phyloP scores from a whole-genome alignment of 1,140 invertebrate species.

The Drosophila erecta region DNA sequence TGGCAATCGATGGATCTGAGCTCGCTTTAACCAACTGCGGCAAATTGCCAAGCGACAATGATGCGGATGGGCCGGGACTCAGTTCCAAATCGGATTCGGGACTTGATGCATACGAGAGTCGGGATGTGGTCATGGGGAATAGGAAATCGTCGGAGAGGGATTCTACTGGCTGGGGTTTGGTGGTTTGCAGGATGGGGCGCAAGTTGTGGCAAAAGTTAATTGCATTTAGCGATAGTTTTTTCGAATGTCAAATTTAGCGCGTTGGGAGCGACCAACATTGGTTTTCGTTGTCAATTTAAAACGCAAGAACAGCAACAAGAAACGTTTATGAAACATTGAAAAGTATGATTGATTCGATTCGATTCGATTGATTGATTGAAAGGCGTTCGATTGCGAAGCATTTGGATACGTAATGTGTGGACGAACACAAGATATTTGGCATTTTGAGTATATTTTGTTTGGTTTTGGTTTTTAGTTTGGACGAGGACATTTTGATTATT shows the following conservation, averaged over 20 bases:
- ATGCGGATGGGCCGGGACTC: slow-evolving; percentile 89
- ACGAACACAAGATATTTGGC: slow-evolving; percentile 72
- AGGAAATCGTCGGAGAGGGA: slow-evolving; percentile 97
- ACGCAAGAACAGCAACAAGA: slow-evolving; percentile 76
- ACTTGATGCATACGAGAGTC: slow-evolving; percentile 97
- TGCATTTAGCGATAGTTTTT: slow-evolving; percentile 26
- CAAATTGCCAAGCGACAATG: slow-evolving; percentile 86
- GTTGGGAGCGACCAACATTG: no score
- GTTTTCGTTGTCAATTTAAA: slow-evolving; percentile 35
- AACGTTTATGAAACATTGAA: slow-evolving; percentile 71
- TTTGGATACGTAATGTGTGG: slow-evolving; percentile 65
- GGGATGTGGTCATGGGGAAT: slow-evolving; percentile 97
- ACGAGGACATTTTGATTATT: slow-evolving; percentile 75
- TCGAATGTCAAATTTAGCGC: slow-evolving; percentile 38
- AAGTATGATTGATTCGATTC: slow-evolving; percentile 44
- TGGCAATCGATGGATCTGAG: slow-evolving; percentile 92
- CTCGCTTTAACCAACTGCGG: slow-evolving; percentile 92
- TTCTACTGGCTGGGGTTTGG: slow-evolving; percentile 89
- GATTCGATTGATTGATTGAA: slow-evolving; percentile 50
- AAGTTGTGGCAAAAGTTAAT: slow-evolving; percentile 30
- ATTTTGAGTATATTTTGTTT: slow-evolving; percentile 28
- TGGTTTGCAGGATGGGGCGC: slow-evolving; percentile 42
- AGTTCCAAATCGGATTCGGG: slow-evolving; percentile 97
- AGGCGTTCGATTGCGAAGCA: slow-evolving; percentile 69
- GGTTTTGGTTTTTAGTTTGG: slow-evolving; percentile 64